phyloP scores from a whole-genome alignment of 2,113 vertebrate species.

The Mesembrinibis cayennensis region DNA sequence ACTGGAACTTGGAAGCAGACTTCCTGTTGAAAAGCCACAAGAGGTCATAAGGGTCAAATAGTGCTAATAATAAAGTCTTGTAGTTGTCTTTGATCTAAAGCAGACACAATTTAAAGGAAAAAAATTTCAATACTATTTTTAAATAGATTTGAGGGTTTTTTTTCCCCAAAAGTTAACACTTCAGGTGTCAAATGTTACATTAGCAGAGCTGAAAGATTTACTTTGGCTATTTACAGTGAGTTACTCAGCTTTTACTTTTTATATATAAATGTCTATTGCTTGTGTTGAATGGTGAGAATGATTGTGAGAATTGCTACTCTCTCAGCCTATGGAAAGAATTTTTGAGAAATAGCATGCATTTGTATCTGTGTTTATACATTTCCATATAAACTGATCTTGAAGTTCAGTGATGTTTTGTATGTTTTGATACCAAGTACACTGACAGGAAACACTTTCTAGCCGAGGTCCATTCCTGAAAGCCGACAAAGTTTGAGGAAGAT shows the following conservation, averaged over 20 bases:
- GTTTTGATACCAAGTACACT: background rate
- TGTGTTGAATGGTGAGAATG: background rate
- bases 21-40: background rate
- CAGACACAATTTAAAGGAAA: background rate
- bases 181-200: background rate
- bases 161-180: background rate
- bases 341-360: background rate
- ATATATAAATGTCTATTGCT: background rate
- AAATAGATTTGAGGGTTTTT: background rate
- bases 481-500: accelerated
- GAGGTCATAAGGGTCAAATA: background rate
- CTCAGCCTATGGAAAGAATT: background rate
- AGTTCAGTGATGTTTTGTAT: background rate
- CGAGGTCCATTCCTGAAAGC: background rate
- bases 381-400: background rate
- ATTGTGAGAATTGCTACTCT: background rate
- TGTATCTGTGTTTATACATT: background rate
- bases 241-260: background rate
- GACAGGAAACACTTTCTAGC: background rate
- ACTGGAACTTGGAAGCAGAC: background rate
- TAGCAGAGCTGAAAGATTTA: background rate
- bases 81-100: background rate
- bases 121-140: background rate
- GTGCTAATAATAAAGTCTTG: background rate
- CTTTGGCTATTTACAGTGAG: background rate